phyloP scores from a whole-genome alignment of 2,888 invertebrate species.

The Vannuccia rotundouncinata region DNA sequence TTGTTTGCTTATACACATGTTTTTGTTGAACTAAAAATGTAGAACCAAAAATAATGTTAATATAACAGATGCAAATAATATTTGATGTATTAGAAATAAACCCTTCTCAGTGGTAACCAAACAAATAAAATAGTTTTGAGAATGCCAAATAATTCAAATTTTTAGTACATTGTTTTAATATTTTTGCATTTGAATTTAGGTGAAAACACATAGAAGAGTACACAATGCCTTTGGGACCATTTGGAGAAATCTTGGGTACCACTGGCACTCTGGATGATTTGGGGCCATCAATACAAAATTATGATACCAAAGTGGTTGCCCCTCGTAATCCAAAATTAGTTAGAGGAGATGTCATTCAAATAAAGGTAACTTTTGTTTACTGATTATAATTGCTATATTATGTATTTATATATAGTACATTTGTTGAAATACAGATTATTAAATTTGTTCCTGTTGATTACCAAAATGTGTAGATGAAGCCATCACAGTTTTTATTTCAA shows the following conservation, averaged over 20 bases:
- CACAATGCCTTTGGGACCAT: slow-evolving; percentile 50
- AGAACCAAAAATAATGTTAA: not conserved
- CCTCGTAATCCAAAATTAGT: slow-evolving; percentile 55
- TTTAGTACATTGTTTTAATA: no score
- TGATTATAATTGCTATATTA: no score
- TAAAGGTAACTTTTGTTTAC: slow-evolving; percentile 46
- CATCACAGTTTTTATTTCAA: slow-evolving; percentile 55
- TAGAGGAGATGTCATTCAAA: slow-evolving; percentile 46
- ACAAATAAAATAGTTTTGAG: no score
- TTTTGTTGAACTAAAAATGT: no score
- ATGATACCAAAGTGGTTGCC: slow-evolving; percentile 53
- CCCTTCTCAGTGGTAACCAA: no score
- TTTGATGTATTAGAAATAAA: not conserved
- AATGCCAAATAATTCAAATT: no score
- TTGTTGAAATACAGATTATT: no score
- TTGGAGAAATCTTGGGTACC: slow-evolving; percentile 56
- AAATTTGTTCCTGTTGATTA: not conserved
- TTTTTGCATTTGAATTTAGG: no score
- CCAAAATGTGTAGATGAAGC: slow-evolving; percentile 49
- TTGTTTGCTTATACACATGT: no score
- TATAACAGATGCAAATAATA: not conserved
- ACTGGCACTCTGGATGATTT: slow-evolving; percentile 53
- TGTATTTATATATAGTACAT: no score
- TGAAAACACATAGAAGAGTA: not conserved
- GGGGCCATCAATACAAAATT: slow-evolving; percentile 46